These are phyloP conservation scores for Drosophila quinaria DNA, from an alignment of 2,888 invertebrate species.

Conservation along the genomic window DNA sequence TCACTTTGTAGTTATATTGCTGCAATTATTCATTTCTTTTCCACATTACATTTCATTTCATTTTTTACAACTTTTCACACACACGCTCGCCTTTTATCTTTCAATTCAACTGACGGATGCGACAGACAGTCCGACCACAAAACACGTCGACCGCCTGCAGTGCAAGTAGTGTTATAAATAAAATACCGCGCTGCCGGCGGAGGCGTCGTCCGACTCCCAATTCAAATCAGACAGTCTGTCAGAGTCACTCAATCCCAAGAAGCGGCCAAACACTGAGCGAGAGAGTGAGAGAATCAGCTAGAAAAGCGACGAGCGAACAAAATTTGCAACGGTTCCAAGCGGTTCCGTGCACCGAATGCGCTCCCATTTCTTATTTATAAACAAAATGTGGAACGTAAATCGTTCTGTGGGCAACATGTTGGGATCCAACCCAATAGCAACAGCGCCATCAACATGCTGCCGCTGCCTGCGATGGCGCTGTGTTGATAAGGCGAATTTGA, in stretches of 20 bases:
- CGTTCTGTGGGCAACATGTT: slow-evolving; percentile 68
- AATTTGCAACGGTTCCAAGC: slow-evolving; percentile 82
- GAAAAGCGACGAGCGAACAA: slow-evolving; percentile 12
- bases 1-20: slow-evolving; percentile 42
- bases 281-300: slow-evolving; percentile 29
- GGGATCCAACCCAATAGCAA: slow-evolving; percentile 17
- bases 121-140: slow-evolving; percentile 24
- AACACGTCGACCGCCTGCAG: slow-evolving; percentile 72
- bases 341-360: slow-evolving; percentile 81
- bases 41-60: slow-evolving; percentile 5
- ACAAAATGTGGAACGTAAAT: slow-evolving; percentile 77
- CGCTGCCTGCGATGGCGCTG: slow-evolving; percentile 27
- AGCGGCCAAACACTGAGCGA: slow-evolving; percentile 22
- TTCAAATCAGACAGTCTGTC: slow-evolving; percentile 61
- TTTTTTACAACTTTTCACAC: slow-evolving; percentile 43
- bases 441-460: slow-evolving; percentile 47
- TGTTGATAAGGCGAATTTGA: slow-evolving; percentile 60
- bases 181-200: slow-evolving; percentile 52
- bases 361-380: slow-evolving; percentile 81
- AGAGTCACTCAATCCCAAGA: slow-evolving; percentile 62
- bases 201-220: slow-evolving; percentile 56
- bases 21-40: slow-evolving; percentile 36
- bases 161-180: slow-evolving; percentile 82
- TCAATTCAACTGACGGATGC: slow-evolving; percentile 28
- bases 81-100: slow-evolving; percentile 40